Evolutionary conservation across 2,113 vertebrate genomes (phyloP).

Genomic region (Epinephelus moara): DNA sequence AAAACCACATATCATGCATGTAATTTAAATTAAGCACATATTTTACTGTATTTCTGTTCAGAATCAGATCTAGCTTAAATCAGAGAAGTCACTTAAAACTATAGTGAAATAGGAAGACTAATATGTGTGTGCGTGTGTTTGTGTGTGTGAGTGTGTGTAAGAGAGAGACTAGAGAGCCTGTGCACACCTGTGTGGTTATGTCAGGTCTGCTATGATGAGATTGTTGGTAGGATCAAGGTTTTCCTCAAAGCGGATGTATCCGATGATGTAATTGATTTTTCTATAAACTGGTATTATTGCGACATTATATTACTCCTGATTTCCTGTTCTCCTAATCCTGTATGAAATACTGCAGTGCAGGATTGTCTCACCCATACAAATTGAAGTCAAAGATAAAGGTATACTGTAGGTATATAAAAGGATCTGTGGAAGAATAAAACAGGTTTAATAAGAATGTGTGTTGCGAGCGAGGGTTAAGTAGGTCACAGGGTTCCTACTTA

Average conservation of each 20-base stretch:
- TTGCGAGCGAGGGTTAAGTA: neutral
- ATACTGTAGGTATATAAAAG: neutral
- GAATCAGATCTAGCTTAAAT: neutral
- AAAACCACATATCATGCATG: neutral
- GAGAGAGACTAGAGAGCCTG: neutral
- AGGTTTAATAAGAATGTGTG: neutral
- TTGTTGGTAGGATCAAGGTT: constrained; percentile 45
- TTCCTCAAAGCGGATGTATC: constrained; percentile 31
- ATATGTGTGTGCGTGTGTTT: neutral
- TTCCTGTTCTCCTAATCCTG: constrained; percentile 29
- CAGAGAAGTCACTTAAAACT: neutral
- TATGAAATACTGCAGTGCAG: constrained; percentile 3
- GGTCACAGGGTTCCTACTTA: neutral
- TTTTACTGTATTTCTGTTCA: neutral
- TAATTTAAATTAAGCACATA: neutral
- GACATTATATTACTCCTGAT: constrained; percentile 21
- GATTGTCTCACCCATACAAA: neutral
- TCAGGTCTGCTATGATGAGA: constrained; percentile 35
- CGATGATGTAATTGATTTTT: constrained; percentile 60
- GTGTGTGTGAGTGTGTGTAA: neutral
- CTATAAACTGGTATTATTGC: constrained; percentile 30
- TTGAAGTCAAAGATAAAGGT: neutral
- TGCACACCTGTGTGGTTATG: constrained; percentile 10
- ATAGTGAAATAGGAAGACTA: neutral
- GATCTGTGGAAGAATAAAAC: neutral